Percentiles rank a stretch among this genome's conserved stretches.
phyloP scores from a whole-genome alignment of 2,113 vertebrate species.

The Cichladusa arquata region DNA sequence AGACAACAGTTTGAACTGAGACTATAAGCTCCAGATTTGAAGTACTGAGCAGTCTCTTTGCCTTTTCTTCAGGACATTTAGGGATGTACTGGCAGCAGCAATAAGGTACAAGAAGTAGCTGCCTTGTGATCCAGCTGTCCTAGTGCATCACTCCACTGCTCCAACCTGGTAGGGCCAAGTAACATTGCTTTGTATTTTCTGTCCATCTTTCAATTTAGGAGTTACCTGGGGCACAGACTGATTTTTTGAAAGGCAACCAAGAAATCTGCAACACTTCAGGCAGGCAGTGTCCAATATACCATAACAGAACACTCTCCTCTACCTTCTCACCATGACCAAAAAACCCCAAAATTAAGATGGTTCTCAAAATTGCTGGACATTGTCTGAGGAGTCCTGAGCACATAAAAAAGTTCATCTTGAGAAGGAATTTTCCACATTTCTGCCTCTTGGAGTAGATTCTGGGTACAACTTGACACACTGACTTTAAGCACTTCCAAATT shows the following conservation, averaged over 20 bases:
- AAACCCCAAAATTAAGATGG: background rate
- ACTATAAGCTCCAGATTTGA: background rate
- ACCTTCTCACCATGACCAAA: background rate
- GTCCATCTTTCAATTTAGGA: background rate
- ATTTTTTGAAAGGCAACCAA: background rate
- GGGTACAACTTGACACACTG: background rate
- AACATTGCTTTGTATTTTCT: background rate
- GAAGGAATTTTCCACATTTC: background rate
- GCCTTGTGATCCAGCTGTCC: accelerated
- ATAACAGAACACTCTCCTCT: background rate
- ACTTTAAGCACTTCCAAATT: background rate
- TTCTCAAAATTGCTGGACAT: background rate
- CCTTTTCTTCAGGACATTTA: background rate
- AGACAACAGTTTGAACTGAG: background rate
- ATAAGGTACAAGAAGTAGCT: background rate
- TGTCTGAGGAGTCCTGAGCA: background rate
- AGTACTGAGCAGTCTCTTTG: background rate
- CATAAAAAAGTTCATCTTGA: background rate
- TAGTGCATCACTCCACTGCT: background rate
- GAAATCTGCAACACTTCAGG: background rate
- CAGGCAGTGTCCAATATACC: background rate
- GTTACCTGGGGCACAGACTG: background rate
- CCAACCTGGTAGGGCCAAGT: background rate
- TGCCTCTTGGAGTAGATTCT: background rate
- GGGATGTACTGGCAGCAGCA: background rate